Evolutionary conservation across 2,113 vertebrate species (phyloP), one percentile per base, ranked within the genome.

Genomic region (Fulmarus glacialis): DNA sequence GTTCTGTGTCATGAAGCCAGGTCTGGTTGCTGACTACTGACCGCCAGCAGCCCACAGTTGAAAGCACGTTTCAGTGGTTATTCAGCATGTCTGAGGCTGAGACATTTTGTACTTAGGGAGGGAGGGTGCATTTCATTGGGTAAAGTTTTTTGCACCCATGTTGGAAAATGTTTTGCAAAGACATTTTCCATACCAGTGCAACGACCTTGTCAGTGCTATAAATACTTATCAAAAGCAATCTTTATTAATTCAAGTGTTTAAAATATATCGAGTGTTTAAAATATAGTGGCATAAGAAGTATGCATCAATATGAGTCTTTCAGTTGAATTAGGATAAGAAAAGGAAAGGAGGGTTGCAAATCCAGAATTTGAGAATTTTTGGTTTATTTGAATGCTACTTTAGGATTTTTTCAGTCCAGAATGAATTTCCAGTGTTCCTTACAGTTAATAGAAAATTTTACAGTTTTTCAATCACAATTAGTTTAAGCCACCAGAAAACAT

Each of bases 401-500:
- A 50, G n/a, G 27, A 48, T 48, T 64, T 72, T 58, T 55, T 77
- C 32, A 55, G 19, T 18, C 32, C 20, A 59, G 32, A 52, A 42
- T 59, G 26, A 8, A 62, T 90, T 96, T 88, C 16, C 6, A 75
- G n/a, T 8, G 11, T 20, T 74, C 34, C 40, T 94, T 43, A 36
- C 11, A 82, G 70, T 53, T 80, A 79, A n/a, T 32, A 73, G 42
- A 82, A 50, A 34, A 82, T 11, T 30, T 53, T 83, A 55, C 43
- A 26, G 2, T 26, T 81, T 93, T 78, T 47, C 38, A 12, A 60
- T 29, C 22, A 40, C 89, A 81, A 89, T 88, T 79, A 60, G 29
- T 87, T 66, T 40, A 83, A 84, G 30, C 17, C 67, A 55, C 38
- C 88, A 94, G 82, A 97, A 97, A 97, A 95, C 67, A 73, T 19